Evolutionary conservation across 2,113 vertebrate genomes (phyloP).

Genomic region (Lycaon pictus): DNA sequence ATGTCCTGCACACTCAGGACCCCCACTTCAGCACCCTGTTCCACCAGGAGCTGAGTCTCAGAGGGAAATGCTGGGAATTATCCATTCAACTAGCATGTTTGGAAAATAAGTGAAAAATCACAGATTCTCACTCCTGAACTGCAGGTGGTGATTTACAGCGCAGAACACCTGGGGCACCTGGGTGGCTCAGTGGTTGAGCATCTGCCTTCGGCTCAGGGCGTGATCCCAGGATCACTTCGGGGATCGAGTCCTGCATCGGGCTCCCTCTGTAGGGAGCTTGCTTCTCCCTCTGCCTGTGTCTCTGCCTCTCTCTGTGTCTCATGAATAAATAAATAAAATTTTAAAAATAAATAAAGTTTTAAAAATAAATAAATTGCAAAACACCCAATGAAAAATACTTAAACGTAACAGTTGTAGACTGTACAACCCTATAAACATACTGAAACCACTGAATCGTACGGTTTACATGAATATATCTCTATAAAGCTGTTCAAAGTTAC

Average conservation of each 20-base stretch:
- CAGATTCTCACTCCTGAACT: background rate
- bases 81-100: fast-evolving
- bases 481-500: background rate
- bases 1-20: fast-evolving
- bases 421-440: background rate
- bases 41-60: background rate
- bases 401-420: background rate
- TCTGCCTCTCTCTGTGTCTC: too few relatives aligned
- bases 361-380: too few relatives aligned
- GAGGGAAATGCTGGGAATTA: background rate
- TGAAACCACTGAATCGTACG: fast-evolving
- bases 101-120: background rate
- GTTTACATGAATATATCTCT: fast-evolving
- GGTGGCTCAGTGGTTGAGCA: too few relatives aligned
- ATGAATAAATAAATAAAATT: too few relatives aligned
- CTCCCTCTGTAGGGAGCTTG: too few relatives aligned
- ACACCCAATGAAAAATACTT: background rate
- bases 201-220: too few relatives aligned
- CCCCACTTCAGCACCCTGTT: background rate
- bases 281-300: too few relatives aligned
- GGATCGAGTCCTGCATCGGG: too few relatives aligned
- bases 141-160: background rate
- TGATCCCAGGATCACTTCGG: too few relatives aligned
- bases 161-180: too few relatives aligned
- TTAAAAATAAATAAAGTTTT: too few relatives aligned